A percentile compares a stretch with the other conserved stretches of the same genome.
Evolutionary conservation across 2,113 vertebrate species (phyloP).

Genomic region (Lophotis ruficrista): DNA sequence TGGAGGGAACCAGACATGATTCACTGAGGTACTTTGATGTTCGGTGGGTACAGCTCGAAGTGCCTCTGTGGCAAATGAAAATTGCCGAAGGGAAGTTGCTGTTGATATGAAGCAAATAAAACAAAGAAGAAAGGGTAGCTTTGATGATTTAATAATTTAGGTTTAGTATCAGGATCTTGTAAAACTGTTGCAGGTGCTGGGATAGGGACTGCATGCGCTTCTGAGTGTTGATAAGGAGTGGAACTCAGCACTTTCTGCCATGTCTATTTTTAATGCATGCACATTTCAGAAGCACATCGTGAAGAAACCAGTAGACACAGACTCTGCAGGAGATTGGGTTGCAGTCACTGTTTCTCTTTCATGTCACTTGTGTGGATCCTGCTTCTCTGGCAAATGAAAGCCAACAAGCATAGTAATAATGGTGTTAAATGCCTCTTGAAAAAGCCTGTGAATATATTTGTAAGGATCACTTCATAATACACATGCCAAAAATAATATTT

Average conservation of each 20-base stretch:
- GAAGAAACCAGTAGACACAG: neutral
- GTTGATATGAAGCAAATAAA: slow-evolving; percentile 1
- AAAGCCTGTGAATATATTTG: neutral
- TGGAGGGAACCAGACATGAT: neutral
- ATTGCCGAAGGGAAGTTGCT: neutral
- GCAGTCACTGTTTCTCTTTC: neutral
- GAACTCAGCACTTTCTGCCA: neutral
- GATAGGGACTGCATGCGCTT: neutral
- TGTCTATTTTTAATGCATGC: neutral
- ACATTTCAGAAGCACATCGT: neutral
- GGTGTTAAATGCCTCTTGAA: neutral
- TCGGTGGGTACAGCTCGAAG: neutral
- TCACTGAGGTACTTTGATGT: neutral
- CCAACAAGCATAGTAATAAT: neutral
- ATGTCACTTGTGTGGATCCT: neutral
- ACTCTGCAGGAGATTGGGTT: neutral
- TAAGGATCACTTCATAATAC: neutral
- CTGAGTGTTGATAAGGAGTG: neutral
- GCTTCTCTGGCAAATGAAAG: neutral
- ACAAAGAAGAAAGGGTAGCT: neutral
- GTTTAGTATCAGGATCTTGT: neutral
- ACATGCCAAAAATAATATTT: neutral
- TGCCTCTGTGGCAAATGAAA: neutral
- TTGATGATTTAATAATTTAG: slow-evolving; percentile 20
- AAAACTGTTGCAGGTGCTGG: neutral